Evolutionary conservation across 2,113 vertebrate genomes (phyloP).

Genomic region (Bufo gargarizans): DNA sequence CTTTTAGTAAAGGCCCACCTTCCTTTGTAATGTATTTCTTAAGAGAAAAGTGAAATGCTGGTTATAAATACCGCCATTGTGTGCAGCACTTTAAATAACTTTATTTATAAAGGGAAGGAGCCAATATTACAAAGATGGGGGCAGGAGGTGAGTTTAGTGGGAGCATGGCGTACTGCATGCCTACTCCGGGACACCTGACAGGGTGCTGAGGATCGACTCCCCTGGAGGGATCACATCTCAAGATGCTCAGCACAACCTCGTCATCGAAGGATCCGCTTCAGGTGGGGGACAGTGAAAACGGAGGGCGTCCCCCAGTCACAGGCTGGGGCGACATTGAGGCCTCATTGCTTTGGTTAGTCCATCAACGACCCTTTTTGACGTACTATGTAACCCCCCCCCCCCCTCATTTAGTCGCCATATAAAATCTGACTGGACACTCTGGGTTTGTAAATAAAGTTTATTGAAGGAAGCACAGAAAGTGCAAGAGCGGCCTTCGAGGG

Average conservation of each 20-base stretch:
- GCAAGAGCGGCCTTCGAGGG: too few relatives aligned
- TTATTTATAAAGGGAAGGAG: too few relatives aligned
- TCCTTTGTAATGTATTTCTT: not conserved
- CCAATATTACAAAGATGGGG: not conserved
- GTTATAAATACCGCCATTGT: not conserved
- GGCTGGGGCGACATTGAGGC: too few relatives aligned
- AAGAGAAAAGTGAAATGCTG: not conserved
- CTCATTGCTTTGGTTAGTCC: too few relatives aligned
- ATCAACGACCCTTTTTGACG: too few relatives aligned
- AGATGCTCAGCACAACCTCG: not conserved
- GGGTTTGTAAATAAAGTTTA: too few relatives aligned
- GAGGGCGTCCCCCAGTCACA: not conserved
- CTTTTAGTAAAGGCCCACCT: too few relatives aligned
- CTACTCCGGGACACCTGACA: not conserved
- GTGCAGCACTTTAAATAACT: not conserved
- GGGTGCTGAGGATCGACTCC: not conserved
- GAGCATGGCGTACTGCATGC: not conserved
- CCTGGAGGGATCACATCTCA: slow-evolving; percentile 22
- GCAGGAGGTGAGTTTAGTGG: not conserved
- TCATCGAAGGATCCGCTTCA: too few relatives aligned
- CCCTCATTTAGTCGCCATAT: too few relatives aligned
- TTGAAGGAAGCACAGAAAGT: too few relatives aligned
- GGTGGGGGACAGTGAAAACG: not conserved
- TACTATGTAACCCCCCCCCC: too few relatives aligned
- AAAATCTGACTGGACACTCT: too few relatives aligned